Evolutionary conservation across 2,113 vertebrate species (phyloP).

Genomic region (Menidia beryllina): DNA sequence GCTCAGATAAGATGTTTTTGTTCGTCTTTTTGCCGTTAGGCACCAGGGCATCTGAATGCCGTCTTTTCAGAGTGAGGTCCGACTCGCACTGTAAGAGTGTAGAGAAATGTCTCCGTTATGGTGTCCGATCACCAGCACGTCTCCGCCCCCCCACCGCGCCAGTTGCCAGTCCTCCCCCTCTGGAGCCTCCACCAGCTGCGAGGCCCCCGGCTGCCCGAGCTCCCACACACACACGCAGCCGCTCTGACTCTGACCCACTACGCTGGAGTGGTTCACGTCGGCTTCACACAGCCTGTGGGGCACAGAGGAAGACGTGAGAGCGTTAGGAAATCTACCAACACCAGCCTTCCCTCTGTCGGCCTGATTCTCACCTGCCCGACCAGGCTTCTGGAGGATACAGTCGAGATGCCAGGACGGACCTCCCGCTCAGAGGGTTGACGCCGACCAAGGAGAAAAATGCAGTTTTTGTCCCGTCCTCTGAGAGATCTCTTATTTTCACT

Average conservation of each 20-base stretch:
- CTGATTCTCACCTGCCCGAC: slow-evolving; percentile 67
- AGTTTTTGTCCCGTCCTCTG: not conserved
- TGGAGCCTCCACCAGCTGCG: slow-evolving; percentile 22
- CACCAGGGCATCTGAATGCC: no score
- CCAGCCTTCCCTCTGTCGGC: rapidly evolving
- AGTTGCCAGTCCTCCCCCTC: slow-evolving; percentile 69
- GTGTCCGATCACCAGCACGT: slow-evolving; percentile 65
- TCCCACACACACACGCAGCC: slow-evolving; percentile 70
- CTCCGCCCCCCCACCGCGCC: slow-evolving; percentile 60
- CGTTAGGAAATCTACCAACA: not conserved
- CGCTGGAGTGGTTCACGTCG: slow-evolving; percentile 22
- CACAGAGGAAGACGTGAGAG: not conserved
- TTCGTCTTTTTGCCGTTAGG: not conserved
- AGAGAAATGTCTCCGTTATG: slow-evolving; percentile 69
- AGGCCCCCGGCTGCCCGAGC: not conserved
- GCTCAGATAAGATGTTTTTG: not conserved
- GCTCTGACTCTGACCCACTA: slow-evolving; percentile 66
- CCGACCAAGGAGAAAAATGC: slow-evolving; percentile 66
- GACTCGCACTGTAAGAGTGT: slow-evolving; percentile 20
- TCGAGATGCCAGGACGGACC: slow-evolving; percentile 25
- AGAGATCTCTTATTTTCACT: not conserved
- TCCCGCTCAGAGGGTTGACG: slow-evolving; percentile 66
- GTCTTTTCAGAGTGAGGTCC: not conserved
- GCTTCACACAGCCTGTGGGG: slow-evolving; percentile 62
- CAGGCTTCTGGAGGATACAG: slow-evolving; percentile 62